Evolutionary conservation across 2,888 invertebrate species (phyloP).

Genomic region (Dryocosmus kuriphilus): DNA sequence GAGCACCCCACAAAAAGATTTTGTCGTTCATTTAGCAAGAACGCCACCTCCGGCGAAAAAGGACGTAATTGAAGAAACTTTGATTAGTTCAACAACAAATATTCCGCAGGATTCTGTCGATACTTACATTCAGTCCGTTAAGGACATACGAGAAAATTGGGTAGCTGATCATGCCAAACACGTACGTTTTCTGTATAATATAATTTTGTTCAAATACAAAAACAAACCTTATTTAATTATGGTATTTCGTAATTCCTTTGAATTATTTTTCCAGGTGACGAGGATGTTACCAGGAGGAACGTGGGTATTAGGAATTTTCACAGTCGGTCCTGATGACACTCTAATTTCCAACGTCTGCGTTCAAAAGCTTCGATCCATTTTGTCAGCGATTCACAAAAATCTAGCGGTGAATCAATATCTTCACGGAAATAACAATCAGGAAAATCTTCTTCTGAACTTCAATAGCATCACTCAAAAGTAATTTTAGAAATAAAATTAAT

Average conservation of each 20-base stretch:
- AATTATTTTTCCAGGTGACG: conserved; percentile 80
- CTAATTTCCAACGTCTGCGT: conserved; percentile 81
- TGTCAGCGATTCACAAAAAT: conserved; percentile 81
- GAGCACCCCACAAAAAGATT: conserved; percentile 84
- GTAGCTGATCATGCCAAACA: conserved; percentile 91
- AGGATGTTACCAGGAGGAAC: conserved; percentile 95
- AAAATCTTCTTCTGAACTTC: conserved; percentile 83
- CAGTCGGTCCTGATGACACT: conserved; percentile 84
- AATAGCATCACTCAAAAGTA: conserved; percentile 74
- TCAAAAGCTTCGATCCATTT: conserved; percentile 81
- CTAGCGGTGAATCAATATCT: conserved; percentile 81
- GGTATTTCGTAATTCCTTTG: conserved; percentile 31
- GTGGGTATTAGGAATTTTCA: conserved; percentile 90
- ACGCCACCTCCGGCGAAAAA: conserved; percentile 82
- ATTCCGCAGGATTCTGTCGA: conserved; percentile 72
- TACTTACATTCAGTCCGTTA: conserved; percentile 78
- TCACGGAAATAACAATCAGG: conserved; percentile 81
- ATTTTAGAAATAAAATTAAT: conserved; percentile 10
- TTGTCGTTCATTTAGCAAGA: conserved; percentile 88
- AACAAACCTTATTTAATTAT: too few species aligned
- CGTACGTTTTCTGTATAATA: conserved; percentile 75
- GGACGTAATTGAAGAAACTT: conserved; percentile 75
- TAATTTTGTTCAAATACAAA: too few species aligned
- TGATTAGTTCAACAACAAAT: conserved; percentile 74
- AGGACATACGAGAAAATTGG: conserved; percentile 84